Conservation (phyloP, 2,113 vertebrate genomes). For the Lophius piscatorius region DNA sequence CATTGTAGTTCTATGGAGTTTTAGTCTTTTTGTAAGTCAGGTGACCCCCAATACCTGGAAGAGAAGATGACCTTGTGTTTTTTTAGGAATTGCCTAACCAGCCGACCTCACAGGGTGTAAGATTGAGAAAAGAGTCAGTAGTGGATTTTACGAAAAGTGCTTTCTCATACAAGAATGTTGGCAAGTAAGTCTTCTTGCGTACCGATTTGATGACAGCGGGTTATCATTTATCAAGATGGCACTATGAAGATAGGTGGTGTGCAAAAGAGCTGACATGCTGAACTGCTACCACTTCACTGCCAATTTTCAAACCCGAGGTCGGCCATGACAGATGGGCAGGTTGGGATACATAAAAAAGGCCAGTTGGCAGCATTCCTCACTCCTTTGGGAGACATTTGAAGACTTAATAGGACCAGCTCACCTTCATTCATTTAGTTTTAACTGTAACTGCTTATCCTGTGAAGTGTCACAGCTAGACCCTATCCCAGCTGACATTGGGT, state of each 20-base stretch:
- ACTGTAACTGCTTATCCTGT: no score
- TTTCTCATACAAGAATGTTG: conserved; percentile 43
- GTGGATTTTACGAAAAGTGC: conserved; percentile 45
- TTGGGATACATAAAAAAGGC: conserved; percentile 14
- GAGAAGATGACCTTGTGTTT: conserved; percentile 12
- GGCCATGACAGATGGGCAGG: conserved; percentile 56
- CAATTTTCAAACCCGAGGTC: conserved; percentile 54
- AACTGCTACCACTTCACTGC: conserved; percentile 46
- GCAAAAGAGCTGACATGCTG: conserved; percentile 61
- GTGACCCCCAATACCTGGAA: background rate
- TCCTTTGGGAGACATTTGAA: conserved; percentile 17
- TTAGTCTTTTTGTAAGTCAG: conserved; percentile 8
- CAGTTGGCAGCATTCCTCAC: conserved; percentile 6
- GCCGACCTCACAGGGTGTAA: conserved; percentile 20
- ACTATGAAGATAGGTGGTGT: conserved; percentile 54
- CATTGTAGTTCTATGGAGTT: no score
- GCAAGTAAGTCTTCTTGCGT: conserved; percentile 46
- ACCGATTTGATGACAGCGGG: conserved; percentile 44
- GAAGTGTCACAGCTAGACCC: no score
- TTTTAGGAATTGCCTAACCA: conserved; percentile 19
- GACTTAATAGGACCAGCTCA: conserved; percentile 6
- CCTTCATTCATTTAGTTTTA: no score
- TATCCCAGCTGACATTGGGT: no score
- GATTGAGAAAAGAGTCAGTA: conserved; percentile 26
- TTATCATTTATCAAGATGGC: conserved; percentile 64